Evolutionary conservation across 2,113 vertebrate species (phyloP), one percentile per base, ranked within the genome.

Genomic region (Ameiurus melas): DNA sequence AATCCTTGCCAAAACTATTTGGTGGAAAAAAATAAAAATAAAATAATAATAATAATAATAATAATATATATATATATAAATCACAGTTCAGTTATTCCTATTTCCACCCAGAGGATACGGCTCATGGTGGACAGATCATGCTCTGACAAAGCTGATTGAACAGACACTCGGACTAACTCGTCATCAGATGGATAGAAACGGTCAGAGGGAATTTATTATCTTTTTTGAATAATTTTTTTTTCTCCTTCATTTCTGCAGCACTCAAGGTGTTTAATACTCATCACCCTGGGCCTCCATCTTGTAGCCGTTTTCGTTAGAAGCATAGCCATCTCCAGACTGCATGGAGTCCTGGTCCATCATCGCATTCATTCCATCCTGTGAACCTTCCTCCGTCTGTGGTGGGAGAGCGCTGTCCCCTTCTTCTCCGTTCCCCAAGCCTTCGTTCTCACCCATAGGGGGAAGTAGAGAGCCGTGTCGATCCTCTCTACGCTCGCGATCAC

Each of bases 241-340:
- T 47, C 7, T 10, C 0, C 5, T 47, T 53, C 7, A 75, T 55
- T 55, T 51, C 51, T 6, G 43, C 47, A 12, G 10, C 1, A 19
- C n/a, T 19, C 43, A 27, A 5, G 2, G 33, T n/a, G 19, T 39
- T 96, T 89, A 96, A 87, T 95, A 95, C 94, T 96, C 97, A 2
- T 98, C 97, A 19, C 93, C 95, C 0, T 95, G 94, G 0, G 94
- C 90, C 89, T 98, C 97, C 93, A 97, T 93, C 93, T 97, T 95
- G 93, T 96, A 98, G n/a, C 97, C 97, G 0, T 98, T 98, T 89
- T 98, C 97, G 0, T 96, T 95, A 55, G 97, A 96, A n/a, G 94
- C 93, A 0, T 97, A 98, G 20, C 96, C 96, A 0, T 98, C 97
- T 0, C 96, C 95, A 0, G 96, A 94, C 30, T 94, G 95, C 86